Evolutionary conservation across 2,797 vertebrate species (phyloP), one percentile per base, ranked within the genome.

Genomic region (Myioborus melanocephalus): DNA sequence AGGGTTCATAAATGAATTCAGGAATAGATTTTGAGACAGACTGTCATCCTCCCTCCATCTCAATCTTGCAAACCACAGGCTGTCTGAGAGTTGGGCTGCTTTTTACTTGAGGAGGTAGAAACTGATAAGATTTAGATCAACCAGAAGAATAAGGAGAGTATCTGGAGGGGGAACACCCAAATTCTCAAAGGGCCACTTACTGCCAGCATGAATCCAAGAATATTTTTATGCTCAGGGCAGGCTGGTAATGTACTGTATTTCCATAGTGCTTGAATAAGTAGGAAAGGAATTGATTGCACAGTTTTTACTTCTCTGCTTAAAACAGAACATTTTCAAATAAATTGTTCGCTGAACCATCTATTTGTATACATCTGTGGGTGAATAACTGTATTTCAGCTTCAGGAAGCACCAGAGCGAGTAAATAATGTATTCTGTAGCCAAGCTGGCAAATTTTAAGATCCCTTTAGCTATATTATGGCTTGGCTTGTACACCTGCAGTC

Each of bases 81-180:
- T 24, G 15, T 83, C 82, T 88, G 83, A 93, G 82, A 90, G n/a
- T 19, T 89, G 72, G 71, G 49, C 72, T 91, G 64, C 68, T 84
- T 92, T 93, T 63, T 84, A 73, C 73, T 90, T 86, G 47, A 84
- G 53, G 53, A 81, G 37, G 47, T 57, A 94, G 66, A 93, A 91
- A 92, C 57, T 91, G 79, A 49, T 91, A 94, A 90, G 63, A 61
- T 93, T 95, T 92, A 93, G 79, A 96, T 96, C 87, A 91, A 69
- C 61, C 63, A 66, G 53, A 88, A 91, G 68, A 75, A 75, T 52
- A 75, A 83, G 32, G 28, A 65, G 16, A 70, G 35, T 47, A 68
- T 83, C 80, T 83, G 10, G 47, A 63, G 65, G 49, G 59, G 9
- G 3, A 49, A 81, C 52, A 84, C 43, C 37, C 10, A 4, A 88